These are phyloP conservation scores for Cotesia chilonis DNA, from an alignment of 1,140 invertebrate species.

Conservation along the genomic window DNA sequence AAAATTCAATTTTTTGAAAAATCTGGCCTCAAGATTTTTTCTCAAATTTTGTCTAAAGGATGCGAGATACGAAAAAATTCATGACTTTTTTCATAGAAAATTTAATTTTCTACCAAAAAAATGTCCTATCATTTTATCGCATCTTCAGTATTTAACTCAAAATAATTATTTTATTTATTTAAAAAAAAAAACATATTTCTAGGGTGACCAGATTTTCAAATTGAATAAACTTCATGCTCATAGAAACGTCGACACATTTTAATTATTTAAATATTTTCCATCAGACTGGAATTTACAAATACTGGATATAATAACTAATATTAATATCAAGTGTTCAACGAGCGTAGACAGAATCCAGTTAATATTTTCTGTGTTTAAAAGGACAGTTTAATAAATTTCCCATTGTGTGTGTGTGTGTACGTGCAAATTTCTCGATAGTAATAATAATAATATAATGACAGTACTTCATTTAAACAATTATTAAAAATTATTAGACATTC, in stretches of 20 bases:
- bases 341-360: constrained; percentile 28
- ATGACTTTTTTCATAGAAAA: too few species aligned
- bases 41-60: constrained; percentile 17
- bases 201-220: too few species aligned
- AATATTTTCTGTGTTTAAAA: constrained; percentile 12
- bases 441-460: neutral
- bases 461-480: neutral
- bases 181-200: too few species aligned
- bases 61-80: neutral
- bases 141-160: constrained; percentile 9
- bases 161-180: neutral
- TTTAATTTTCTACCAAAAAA: too few species aligned
- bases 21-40: too few species aligned
- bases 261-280: constrained; percentile 10
- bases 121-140: too few species aligned
- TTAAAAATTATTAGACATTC: constrained; percentile 18
- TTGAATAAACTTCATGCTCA: constrained; percentile 2
- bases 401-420: constrained; percentile 5
- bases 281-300: constrained; percentile 9
- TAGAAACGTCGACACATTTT: constrained; percentile 26
- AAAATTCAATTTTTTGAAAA: too few species aligned
- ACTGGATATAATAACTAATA: neutral
- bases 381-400: neutral
- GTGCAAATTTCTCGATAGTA: neutral
- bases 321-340: constrained; percentile 25